These are phyloP conservation scores for Amblyjoppa fuscipennis DNA, from an alignment of 2,888 invertebrate genomes.

Conservation along the genomic window DNA sequence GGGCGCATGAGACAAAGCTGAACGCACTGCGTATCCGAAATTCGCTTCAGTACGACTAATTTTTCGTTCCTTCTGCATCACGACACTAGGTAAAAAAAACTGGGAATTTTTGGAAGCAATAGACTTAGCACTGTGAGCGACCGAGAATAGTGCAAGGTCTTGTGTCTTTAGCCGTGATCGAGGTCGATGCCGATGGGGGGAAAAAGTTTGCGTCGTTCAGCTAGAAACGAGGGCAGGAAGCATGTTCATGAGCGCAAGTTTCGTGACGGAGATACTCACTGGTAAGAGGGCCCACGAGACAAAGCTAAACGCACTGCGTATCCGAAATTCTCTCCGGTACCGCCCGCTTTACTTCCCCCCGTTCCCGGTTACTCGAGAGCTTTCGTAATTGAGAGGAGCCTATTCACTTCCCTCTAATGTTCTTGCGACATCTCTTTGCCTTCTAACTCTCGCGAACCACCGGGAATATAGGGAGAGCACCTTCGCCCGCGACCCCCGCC, in stretches of 20 bases:
- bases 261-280: constrained; percentile 56
- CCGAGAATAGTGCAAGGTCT: background rate
- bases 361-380: constrained; percentile 20
- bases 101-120: too few species aligned
- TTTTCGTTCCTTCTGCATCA: too few species aligned
- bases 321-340: constrained; percentile 54
- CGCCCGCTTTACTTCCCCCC: constrained; percentile 37
- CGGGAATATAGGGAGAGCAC: constrained; percentile 8
- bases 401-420: constrained; percentile 35
- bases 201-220: constrained; percentile 43
- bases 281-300: constrained; percentile 43
- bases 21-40: constrained; percentile 56
- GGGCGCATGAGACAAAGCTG: constrained; percentile 45
- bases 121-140: too few species aligned
- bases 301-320: constrained; percentile 56
- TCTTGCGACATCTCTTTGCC: constrained; percentile 11
- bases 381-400: constrained; percentile 58
- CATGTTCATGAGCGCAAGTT: constrained; percentile 46
- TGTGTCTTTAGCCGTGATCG: constrained; percentile 21
- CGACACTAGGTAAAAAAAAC: too few species aligned
- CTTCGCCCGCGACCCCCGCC: constrained; percentile 13
- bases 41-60: constrained; percentile 26
- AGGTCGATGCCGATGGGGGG: constrained; percentile 2
- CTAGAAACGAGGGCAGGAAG: constrained; percentile 37
- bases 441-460: constrained; percentile 36